Evolutionary conservation across 1,140 invertebrate species (phyloP).

Genomic region (Harpegnathos saltator): DNA sequence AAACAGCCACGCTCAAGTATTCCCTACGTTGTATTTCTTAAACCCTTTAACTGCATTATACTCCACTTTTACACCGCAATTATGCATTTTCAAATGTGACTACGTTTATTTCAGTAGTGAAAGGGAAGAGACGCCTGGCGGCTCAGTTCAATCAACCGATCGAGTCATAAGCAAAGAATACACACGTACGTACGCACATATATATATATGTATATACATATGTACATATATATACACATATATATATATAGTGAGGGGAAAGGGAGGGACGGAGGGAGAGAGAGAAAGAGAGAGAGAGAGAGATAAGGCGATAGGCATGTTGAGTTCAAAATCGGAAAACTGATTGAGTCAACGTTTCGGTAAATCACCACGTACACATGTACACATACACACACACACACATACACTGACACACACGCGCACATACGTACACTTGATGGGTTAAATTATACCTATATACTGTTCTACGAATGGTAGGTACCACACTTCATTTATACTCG

Average conservation of each 20-base stretch:
- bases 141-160: slow-evolving; percentile 84
- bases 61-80: background rate
- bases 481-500: slow-evolving; percentile 58
- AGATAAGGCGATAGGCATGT: slow-evolving; percentile 13
- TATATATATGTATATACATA: too few species aligned
- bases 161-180: slow-evolving; percentile 74
- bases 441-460: slow-evolving; percentile 65
- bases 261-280: too few species aligned
- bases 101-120: slow-evolving; percentile 73
- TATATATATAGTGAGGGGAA: too few species aligned
- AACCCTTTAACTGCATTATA: too few species aligned
- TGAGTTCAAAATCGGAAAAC: slow-evolving; percentile 23
- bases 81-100: slow-evolving; percentile 30
- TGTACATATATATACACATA: too few species aligned
- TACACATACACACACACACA: background rate
- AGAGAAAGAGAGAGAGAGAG: background rate
- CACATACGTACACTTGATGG: slow-evolving; percentile 17
- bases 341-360: slow-evolving; percentile 12
- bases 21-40: too few species aligned
- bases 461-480: slow-evolving; percentile 69
- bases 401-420: background rate
- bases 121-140: slow-evolving; percentile 82
- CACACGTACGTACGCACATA: background rate
- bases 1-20: too few species aligned
- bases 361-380: background rate